Percentiles rank a stretch among this genome's conserved stretches.
phyloP scores from a whole-genome alignment of 2,888 invertebrate genomes.

The Orchesellides sinensis region DNA sequence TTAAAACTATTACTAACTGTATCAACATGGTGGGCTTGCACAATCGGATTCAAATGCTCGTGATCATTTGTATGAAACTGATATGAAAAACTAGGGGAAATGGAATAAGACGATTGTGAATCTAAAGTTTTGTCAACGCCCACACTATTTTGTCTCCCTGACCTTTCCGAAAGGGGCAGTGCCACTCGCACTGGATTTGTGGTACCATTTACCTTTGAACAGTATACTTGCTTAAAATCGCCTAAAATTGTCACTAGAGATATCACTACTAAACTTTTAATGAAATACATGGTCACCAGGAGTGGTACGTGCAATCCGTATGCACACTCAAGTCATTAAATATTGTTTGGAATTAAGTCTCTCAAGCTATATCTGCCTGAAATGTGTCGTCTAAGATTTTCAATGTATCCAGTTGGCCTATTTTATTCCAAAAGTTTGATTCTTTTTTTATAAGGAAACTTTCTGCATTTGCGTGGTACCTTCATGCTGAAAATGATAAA shows the following conservation, averaged over 20 bases:
- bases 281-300: conserved; percentile 46
- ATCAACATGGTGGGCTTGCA: conserved; percentile 28
- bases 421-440: too few relatives aligned
- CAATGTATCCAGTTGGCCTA: too few relatives aligned
- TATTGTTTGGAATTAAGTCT: not conserved
- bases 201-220: conserved; percentile 9
- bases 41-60: conserved; percentile 57
- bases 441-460: too few relatives aligned
- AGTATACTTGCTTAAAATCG: not conserved
- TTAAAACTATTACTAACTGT: not conserved
- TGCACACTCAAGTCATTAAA: too few relatives aligned
- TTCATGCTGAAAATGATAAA: too few relatives aligned
- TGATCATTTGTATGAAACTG: conserved; percentile 69
- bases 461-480: not conserved
- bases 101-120: conserved; percentile 41
- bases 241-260: conserved; percentile 35
- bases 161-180: not conserved
- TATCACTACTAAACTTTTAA: conserved; percentile 15
- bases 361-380: too few relatives aligned
- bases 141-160: not conserved
- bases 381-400: too few relatives aligned
- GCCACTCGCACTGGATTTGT: too few relatives aligned
- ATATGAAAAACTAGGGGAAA: conserved; percentile 66
- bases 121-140: not conserved
- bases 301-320: not conserved